phyloP scores from a whole-genome alignment of 2,888 invertebrate genomes.

The Thera obeliscata region DNA sequence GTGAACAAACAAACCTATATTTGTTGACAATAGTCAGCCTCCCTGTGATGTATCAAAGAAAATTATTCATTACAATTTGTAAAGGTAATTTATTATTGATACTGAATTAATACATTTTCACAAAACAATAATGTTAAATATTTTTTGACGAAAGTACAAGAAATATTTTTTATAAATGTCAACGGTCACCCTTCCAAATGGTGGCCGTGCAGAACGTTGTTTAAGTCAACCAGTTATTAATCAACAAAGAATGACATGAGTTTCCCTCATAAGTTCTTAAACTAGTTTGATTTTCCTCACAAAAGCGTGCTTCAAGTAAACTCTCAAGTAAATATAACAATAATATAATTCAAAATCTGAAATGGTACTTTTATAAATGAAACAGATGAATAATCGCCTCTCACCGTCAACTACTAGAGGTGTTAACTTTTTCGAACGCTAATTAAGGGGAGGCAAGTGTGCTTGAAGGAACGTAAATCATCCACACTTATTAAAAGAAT shows the following conservation, averaged over 20 bases:
- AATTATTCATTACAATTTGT: conserved; percentile 21
- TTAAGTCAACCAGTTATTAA: too few species aligned
- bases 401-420: conserved; percentile 53
- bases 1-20: conserved; percentile 19
- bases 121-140: too few species aligned
- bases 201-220: too few species aligned
- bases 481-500: conserved; percentile 81
- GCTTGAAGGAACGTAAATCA: conserved; percentile 80
- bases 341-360: conserved; percentile 4
- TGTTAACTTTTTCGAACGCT: conserved; percentile 66
- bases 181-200: too few species aligned
- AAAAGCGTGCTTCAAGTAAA: background rate
- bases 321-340: conserved; percentile 1
- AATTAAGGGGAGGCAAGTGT: conserved; percentile 75
- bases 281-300: background rate
- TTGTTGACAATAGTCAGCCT: conserved; percentile 28
- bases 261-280: background rate
- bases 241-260: too few species aligned
- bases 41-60: conserved; percentile 30
- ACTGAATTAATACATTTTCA: background rate
- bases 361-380: conserved; percentile 34
- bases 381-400: conserved; percentile 42
- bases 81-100: conserved; percentile 7
- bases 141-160: background rate
- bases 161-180: too few species aligned